A percentile compares a stretch with the other conserved stretches of the same genome.
Conservation (phyloP, 2,888 invertebrate genomes). For the Ditylenchus weischeri region DNA sequence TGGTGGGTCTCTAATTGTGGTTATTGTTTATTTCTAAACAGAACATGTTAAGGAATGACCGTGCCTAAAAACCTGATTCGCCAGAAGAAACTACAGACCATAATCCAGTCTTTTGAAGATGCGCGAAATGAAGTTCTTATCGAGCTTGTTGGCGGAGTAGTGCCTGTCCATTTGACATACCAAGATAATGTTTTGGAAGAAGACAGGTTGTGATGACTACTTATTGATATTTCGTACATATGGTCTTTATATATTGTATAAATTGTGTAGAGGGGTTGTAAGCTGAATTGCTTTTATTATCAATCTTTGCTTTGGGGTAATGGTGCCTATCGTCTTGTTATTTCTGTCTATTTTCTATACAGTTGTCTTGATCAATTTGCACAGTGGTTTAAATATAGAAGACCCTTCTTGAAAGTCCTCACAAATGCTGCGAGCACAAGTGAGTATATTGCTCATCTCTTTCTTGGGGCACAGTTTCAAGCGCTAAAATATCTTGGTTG, state of each 20-base stretch:
- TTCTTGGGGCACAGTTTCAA: neutral
- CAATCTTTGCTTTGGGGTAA: no score
- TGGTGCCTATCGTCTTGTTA: no score
- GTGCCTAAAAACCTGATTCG: slow-evolving; percentile 33
- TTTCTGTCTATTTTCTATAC: no score
- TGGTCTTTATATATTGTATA: no score
- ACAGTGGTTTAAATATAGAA: neutral
- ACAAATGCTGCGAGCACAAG: neutral
- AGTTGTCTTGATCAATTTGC: neutral
- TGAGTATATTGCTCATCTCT: neutral
- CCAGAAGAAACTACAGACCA: slow-evolving; percentile 19
- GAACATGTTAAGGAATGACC: slow-evolving; percentile 15
- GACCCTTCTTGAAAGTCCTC: neutral
- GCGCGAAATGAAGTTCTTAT: slow-evolving; percentile 17
- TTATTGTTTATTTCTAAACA: no score
- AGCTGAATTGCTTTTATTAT: no score
- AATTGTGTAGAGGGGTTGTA: no score
- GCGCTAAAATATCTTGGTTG: neutral
- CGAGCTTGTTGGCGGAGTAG: slow-evolving; percentile 15
- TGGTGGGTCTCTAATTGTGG: slow-evolving; percentile 9
- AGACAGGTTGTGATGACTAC: no score
- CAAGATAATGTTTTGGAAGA: neutral
- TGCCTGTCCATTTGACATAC: slow-evolving; percentile 1
- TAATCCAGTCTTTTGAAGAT: slow-evolving; percentile 17
- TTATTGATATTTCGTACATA: no score